Evolutionary conservation across 2,113 vertebrate species (phyloP), one percentile per base, ranked within the genome.

Genomic region (Falco punctatus): DNA sequence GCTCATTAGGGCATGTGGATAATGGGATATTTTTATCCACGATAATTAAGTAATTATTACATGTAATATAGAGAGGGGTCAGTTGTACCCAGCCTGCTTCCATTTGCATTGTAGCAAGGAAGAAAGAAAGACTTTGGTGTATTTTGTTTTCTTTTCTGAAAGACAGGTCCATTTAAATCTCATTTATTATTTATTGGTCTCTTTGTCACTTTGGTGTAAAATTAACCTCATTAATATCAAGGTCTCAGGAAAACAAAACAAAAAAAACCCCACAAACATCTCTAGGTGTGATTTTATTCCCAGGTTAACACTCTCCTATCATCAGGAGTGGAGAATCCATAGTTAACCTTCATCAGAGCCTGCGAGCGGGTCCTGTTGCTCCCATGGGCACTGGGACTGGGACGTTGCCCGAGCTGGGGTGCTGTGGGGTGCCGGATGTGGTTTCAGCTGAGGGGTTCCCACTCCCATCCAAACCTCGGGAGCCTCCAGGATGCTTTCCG

Each of bases 21-120:
- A 97, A 95, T 66, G 70, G 73, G 86, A 52, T 94, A 87, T 85
- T 94, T 97, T 96, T 89, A 82, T 81, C 77, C 49, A 13, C 1
- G 18, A 35, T 94, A 89, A 97, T 96, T 72, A 91, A 73, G 35
- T 69, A 92, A 95, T 94, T 87, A 95, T n/a, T 49, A 42, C 3
- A 4, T 26, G 52, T 64, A 85, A 81, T 62, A 49, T 30, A 54
- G 80, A 91, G 57, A 70, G 40, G 3, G 35, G 65, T 69, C 80
- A 91, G 35, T 91, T 23, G 61, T 52, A n/a, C 8, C 22, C 52
- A 23, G 33, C 23, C 77, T 79, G 51, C 32, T 88, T 70, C 64
- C 38, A 19, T 40, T 79, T 44, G 24, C 51, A 7, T 9, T 21
- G 35, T 10, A 55, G 15, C 1, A 7, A 44, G 65, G 86, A 66